Base-by-base conservation (phyloP, 2,797 vertebrate genomes). In the Eremophila alpestris region DNA sequence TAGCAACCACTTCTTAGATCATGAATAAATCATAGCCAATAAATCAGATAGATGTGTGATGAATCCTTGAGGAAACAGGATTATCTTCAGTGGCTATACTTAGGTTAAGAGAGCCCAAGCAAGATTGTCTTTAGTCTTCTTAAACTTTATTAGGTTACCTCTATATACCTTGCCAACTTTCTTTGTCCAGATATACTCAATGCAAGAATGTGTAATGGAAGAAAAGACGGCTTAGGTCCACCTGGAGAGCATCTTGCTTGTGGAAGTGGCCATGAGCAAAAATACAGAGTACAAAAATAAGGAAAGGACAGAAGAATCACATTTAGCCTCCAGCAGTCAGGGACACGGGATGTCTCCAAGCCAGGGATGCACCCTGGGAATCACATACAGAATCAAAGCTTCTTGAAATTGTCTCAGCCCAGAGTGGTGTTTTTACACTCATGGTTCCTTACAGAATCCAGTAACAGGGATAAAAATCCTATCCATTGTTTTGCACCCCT, bases 21-120 rank as follows among this genome's bases (percentile, higher is more conserved):
- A 76, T 73, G 5, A 94, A 87, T 91, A 92, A 94, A 76, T 71
- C 51, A 73, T 26, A 51, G 27, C 14, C 0, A 71, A 54, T 86
- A 52, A 86, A 81, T 75, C 62, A 89, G 34, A 59, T 40, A 69
- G n/a, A 29, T 40, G 5, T 30, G n/a, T 48, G 30, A 78, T 52
- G 69, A 91, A 84, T 84, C 55, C 75, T 71, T 73, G 40, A 91
- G 48, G 63, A 84, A 79, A 73, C 9, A 69, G 58, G 49, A 75
- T 71, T 92, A 51, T 68, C 54, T 89, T 87, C 49, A 71, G 26
- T 8, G 7, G 56, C 56, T 71, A 64, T 8, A 32, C 73, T 76
- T 58, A 65, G 20, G 32, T 69, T 82, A 89, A 87, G 38, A 71
- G 9, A 92, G 3, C 19, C 68, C 29, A 79, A 73, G 34, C 10